These are phyloP conservation scores for Hiodon tergisus DNA, from an alignment of 2,113 vertebrate genomes.

Conservation along the genomic window DNA sequence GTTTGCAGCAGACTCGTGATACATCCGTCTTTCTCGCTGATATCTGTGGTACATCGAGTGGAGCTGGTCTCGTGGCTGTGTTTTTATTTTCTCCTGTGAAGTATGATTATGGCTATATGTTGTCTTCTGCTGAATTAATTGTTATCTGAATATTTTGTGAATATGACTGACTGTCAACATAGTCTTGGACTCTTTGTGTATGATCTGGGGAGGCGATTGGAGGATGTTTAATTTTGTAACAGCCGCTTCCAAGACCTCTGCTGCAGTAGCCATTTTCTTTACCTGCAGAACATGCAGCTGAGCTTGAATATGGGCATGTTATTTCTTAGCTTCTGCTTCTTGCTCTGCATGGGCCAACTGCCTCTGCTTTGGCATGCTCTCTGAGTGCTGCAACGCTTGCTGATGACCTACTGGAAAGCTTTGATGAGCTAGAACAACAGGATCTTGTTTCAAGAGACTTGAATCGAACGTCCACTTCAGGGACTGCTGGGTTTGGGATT, in stretches of 20 bases:
- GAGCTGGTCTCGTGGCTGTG: background rate
- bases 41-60: background rate
- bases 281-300: background rate
- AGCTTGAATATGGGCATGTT: background rate
- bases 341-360: background rate
- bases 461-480: background rate
- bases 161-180: too few species aligned
- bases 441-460: background rate
- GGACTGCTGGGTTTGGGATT: background rate
- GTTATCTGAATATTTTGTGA: too few species aligned
- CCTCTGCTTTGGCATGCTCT: conserved; percentile 1
- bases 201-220: background rate
- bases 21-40: background rate
- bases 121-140: background rate
- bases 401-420: background rate
- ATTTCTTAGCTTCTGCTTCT: background rate
- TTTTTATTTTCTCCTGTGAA: background rate
- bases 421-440: background rate
- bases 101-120: background rate
- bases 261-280: background rate
- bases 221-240: background rate
- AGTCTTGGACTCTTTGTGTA: too few species aligned
- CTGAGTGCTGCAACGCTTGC: background rate
- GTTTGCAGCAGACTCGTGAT: background rate
- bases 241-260: background rate